Percentiles rank a stretch among this genome's conserved stretches.
phyloP scores from a whole-genome alignment of 2,888 invertebrate species.

The Caenorhabditis sp. region DNA sequence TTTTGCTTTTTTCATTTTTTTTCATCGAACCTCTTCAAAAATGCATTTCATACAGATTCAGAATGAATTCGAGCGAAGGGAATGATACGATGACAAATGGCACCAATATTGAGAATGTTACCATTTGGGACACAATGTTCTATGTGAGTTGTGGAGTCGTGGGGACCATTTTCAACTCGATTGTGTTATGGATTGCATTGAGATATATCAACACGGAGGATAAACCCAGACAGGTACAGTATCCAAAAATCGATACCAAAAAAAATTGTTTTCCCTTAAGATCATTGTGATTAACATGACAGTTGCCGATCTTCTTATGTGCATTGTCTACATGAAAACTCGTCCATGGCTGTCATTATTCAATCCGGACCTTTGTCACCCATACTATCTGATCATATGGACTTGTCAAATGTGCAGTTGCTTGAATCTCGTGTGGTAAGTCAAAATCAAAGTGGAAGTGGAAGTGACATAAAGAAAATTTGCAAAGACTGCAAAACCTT shows the following conservation, averaged over 20 bases:
- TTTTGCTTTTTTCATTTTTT: conserved; percentile 12
- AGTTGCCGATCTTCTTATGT: conserved; percentile 80
- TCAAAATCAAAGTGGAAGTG: too few relatives aligned
- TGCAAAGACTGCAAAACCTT: neutral
- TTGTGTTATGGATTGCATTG: conserved; percentile 80
- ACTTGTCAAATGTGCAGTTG: conserved; percentile 81
- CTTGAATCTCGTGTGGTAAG: conserved; percentile 80
- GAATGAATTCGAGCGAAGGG: conserved; percentile 60
- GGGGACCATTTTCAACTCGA: conserved; percentile 78
- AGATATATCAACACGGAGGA: conserved; percentile 80
- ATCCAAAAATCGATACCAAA: neutral
- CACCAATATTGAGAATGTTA: conserved; percentile 56
- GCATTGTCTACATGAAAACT: conserved; percentile 80
- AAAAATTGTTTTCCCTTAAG: conserved; percentile 55
- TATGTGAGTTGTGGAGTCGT: conserved; percentile 75
- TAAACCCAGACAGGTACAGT: conserved; percentile 80
- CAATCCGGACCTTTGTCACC: conserved; percentile 72
- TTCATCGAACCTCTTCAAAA: neutral
- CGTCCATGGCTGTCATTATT: conserved; percentile 76
- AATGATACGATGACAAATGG: conserved; percentile 29
- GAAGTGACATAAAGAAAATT: too few relatives aligned
- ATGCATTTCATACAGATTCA: conserved; percentile 19
- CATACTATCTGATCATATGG: conserved; percentile 81
- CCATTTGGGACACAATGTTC: conserved; percentile 69
- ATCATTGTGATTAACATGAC: conserved; percentile 83